A percentile compares a stretch with the other conserved stretches of the same genome.
Conservation (phyloP, 2,797 vertebrate species). For the Eremophila alpestris region DNA sequence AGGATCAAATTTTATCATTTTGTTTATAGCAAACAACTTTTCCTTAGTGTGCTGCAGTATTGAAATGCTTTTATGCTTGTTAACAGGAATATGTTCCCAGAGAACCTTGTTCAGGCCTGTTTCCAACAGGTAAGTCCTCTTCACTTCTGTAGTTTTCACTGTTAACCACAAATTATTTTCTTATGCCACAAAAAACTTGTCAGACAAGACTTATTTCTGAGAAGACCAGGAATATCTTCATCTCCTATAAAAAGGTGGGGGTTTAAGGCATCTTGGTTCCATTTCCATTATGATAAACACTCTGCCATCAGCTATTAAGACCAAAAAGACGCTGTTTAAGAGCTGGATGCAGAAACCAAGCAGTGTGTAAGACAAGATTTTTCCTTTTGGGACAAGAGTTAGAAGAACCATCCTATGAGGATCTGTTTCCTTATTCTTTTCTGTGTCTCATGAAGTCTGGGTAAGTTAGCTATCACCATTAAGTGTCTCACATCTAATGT, state of each 20-base stretch:
- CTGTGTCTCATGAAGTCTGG: not conserved
- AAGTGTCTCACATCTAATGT: not conserved
- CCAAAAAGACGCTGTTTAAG: not conserved
- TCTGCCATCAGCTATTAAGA: not conserved
- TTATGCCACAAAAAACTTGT: not conserved
- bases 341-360: not conserved
- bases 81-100: constrained; percentile 97
- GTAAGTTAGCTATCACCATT: not conserved
- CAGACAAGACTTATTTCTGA: not conserved
- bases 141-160: not conserved
- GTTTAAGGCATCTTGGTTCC: not conserved
- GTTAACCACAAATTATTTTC: not conserved
- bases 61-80: constrained; percentile 43
- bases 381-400: not conserved
- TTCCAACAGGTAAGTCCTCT: constrained; percentile 90
- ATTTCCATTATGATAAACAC: not conserved
- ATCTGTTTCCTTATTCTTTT: not conserved
- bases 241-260: not conserved
- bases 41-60: not conserved
- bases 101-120: constrained; percentile 97
- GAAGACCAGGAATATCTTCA: not conserved
- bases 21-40: not conserved
- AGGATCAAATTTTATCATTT: not conserved
- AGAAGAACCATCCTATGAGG: not conserved
- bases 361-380: not conserved